phyloP scores from a whole-genome alignment of 2,797 vertebrate species.

The Anguilla pacifica region DNA sequence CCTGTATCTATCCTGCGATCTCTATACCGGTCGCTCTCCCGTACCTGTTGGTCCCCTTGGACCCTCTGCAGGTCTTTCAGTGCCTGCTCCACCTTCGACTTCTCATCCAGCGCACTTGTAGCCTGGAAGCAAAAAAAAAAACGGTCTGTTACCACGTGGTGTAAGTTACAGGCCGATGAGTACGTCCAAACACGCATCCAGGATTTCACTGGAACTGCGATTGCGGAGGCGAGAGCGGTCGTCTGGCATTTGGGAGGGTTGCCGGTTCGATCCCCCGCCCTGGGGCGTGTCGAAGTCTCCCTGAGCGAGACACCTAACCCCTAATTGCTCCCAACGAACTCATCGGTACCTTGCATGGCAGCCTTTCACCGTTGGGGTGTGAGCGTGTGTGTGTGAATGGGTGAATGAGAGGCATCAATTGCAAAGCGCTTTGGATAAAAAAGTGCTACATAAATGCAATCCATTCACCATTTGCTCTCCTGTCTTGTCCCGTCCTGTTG shows the following conservation, averaged over 20 bases:
- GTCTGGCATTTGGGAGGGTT: too few relatives aligned
- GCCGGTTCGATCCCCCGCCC: too few relatives aligned
- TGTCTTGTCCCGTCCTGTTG: too few relatives aligned
- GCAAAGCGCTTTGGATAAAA: too few relatives aligned
- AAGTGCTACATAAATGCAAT: too few relatives aligned
- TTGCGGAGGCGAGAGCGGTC: too few relatives aligned
- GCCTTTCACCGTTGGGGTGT: too few relatives aligned
- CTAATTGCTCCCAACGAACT: not conserved
- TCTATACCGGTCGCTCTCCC: not conserved
- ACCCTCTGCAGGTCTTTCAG: conserved; percentile 82
- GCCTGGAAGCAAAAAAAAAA: conserved; percentile 66
- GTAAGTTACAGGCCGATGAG: not conserved
- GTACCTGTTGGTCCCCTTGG: conserved; percentile 83
- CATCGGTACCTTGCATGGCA: not conserved
- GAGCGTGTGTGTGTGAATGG: too few relatives aligned
- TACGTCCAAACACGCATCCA: not conserved
- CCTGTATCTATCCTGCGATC: not conserved
- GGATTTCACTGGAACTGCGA: not conserved
- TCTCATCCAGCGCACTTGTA: conserved; percentile 85
- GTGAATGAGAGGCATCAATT: too few relatives aligned
- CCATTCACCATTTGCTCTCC: too few relatives aligned
- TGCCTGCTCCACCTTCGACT: conserved; percentile 78
- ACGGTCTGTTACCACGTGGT: not conserved
- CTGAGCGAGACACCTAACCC: too few relatives aligned
- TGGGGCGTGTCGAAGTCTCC: too few relatives aligned